Evolutionary conservation across 1,140 invertebrate species (phyloP), one percentile per base, ranked within the genome.

Genomic region (Leptonema lineaticorne): DNA sequence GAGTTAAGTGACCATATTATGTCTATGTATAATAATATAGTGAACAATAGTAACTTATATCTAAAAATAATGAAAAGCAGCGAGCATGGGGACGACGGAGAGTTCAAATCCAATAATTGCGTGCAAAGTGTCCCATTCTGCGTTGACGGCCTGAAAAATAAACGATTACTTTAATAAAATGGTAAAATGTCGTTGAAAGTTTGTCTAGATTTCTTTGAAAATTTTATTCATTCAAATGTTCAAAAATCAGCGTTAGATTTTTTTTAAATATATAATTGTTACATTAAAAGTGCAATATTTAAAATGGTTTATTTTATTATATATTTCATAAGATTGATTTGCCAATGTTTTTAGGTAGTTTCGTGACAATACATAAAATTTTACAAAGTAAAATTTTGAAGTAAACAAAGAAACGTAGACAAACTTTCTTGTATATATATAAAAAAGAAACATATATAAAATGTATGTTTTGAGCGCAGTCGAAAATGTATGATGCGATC

Each of bases 41-140:
- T 67, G 63, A 53, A 48, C 22, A 45, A 50, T 57, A n/a, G n/a
- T 27, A 53, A 63, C 67, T 58, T 69, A 69, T 37, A 2, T 29
- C 67, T 69, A 69, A 37, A 56, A 56, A 56, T 63, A 45, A 69
- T 66, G 46, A 69, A 63, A 69, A 41, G 68, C 66, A 67, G 56
- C 41, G 57, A 63, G 59, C 45, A 63, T 22, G 53, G 46, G 57
- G 29, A 58, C 63, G 20, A 58, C 63, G 20, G 33, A 46, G 24
- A 63, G 28, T 60, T 69, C 63, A 72, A 24, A 68, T 68, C 70
- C 70, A 72, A 59, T 69, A 72, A 56, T 72, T 72, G 64, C 71
- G 71, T 59, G 71, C 27, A 68, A 72, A 68, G 65, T 69, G 65
- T 33, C 71, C 71, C 71, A 69, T 72, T 50, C 71, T 69, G 64